phyloP scores from a whole-genome alignment of 2,113 vertebrate species.

The Menura novaehollandiae region DNA sequence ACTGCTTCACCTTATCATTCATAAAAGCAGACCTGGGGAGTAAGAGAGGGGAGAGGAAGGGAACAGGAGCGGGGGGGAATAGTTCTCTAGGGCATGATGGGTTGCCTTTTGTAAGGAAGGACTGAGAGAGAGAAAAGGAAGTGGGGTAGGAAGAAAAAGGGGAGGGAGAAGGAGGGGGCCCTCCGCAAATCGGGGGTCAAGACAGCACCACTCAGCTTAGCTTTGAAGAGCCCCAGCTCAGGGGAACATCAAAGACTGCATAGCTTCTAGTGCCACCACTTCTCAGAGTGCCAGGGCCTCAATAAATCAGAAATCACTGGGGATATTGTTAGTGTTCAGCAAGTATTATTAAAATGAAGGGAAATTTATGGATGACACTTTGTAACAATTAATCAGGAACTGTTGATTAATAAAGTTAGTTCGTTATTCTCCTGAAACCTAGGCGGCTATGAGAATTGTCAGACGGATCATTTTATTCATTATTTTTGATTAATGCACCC shows the following conservation, averaged over 20 bases:
- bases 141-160: slow-evolving; percentile 1
- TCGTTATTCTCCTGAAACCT: slow-evolving; percentile 97
- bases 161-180: slow-evolving; percentile 32
- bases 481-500: slow-evolving; percentile 99
- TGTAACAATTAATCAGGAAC: slow-evolving; percentile 89
- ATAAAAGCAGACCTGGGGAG: slow-evolving; percentile 69
- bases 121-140: slow-evolving; percentile 11
- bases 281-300: slow-evolving; percentile 82
- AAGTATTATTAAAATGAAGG: slow-evolving; percentile 98
- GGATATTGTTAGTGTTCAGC: slow-evolving; percentile 99
- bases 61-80: neutral
- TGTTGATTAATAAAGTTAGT: slow-evolving; percentile 99
- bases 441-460: slow-evolving; percentile 95
- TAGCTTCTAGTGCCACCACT: slow-evolving; percentile 75
- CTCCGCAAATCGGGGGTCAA: slow-evolving; percentile 35
- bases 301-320: slow-evolving; percentile 99
- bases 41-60: slow-evolving; percentile 50
- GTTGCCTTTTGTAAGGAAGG: slow-evolving; percentile 20
- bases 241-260: slow-evolving; percentile 62
- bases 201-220: slow-evolving; percentile 34
- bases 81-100: slow-evolving; percentile 37
- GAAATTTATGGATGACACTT: slow-evolving; percentile 90
- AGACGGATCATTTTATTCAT: slow-evolving; percentile 99
- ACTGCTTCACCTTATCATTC: slow-evolving; percentile 88
- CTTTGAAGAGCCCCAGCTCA: slow-evolving; percentile 60